These are phyloP conservation scores for Andrena fulva DNA, from an alignment of 2,888 invertebrate genomes.

Conservation along the genomic window DNA sequence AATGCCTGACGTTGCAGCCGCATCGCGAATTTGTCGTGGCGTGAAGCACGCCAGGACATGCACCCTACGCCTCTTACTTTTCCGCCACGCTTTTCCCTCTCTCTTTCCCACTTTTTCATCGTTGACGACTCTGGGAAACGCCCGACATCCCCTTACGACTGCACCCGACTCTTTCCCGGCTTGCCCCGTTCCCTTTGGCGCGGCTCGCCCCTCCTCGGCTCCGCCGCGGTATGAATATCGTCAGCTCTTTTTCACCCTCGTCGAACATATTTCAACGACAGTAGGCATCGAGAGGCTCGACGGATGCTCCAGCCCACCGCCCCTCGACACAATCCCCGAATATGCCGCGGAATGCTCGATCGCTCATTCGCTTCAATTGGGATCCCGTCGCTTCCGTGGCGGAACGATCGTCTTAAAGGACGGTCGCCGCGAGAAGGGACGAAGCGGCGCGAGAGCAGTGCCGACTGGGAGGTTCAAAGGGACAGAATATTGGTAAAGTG, in stretches of 20 bases:
- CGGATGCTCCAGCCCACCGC: constrained; percentile 48
- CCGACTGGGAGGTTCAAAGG: constrained; percentile 15
- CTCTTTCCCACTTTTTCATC: constrained; percentile 67
- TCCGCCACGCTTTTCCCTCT: constrained; percentile 31
- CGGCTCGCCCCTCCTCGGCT: constrained; percentile 34
- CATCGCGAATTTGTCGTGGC: constrained; percentile 76
- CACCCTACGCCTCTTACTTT: constrained; percentile 55
- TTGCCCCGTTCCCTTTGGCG: constrained; percentile 35
- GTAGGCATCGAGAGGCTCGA: constrained; percentile 70
- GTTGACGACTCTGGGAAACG: constrained; percentile 70
- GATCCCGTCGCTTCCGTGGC: constrained; percentile 64
- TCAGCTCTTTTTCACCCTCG: constrained; percentile 83
- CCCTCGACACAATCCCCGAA: constrained; percentile 59
- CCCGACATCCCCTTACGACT: constrained; percentile 60
- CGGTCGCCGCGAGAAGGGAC: constrained; percentile 9
- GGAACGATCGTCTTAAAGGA: constrained; percentile 49
- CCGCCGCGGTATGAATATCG: constrained; percentile 78
- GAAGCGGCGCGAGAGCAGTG: constrained; percentile 9
- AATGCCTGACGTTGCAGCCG: constrained; percentile 80
- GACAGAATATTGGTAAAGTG: constrained; percentile 19
- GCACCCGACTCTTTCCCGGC: constrained; percentile 49
- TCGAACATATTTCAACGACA: constrained; percentile 80
- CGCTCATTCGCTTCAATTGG: constrained; percentile 71
- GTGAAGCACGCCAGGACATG: constrained; percentile 75
- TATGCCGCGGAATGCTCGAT: constrained; percentile 66